Conservation (phyloP, 1,140 invertebrate genomes). For the Nomia melanderi region DNA sequence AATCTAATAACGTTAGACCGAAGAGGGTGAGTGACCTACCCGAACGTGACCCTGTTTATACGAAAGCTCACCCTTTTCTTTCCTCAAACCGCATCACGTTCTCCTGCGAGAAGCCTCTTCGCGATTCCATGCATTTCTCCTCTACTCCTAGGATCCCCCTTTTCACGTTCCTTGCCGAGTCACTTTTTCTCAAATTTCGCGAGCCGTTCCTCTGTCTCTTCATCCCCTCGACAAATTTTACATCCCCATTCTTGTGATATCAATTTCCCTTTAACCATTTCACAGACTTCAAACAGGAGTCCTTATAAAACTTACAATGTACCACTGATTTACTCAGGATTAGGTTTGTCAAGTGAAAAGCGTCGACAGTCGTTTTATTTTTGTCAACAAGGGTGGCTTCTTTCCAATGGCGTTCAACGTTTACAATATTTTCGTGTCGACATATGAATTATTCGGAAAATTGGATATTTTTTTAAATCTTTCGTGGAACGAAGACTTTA, state of each 20-base stretch:
- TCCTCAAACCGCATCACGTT: background rate
- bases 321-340: slow-evolving; percentile 2
- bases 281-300: background rate
- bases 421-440: background rate
- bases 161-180: slow-evolving; percentile 10
- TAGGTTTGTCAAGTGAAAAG: background rate
- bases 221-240: background rate
- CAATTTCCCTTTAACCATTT: background rate
- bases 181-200: slow-evolving; percentile 7
- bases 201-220: background rate
- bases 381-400: background rate
- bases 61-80: slow-evolving; percentile 50
- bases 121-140: slow-evolving; percentile 41
- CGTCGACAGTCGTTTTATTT: background rate
- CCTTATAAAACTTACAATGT: background rate
- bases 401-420: background rate
- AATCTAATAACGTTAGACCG: background rate
- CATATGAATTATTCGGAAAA: background rate
- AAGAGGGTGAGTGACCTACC: slow-evolving; percentile 62
- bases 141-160: slow-evolving; percentile 32
- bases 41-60: slow-evolving; percentile 70
- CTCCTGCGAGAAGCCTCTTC: slow-evolving; percentile 29
- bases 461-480: background rate
- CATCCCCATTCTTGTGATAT: background rate
- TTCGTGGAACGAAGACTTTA: background rate